Evolutionary conservation across 2,113 vertebrate genomes (phyloP).

Genomic region (Silurus glanis): DNA sequence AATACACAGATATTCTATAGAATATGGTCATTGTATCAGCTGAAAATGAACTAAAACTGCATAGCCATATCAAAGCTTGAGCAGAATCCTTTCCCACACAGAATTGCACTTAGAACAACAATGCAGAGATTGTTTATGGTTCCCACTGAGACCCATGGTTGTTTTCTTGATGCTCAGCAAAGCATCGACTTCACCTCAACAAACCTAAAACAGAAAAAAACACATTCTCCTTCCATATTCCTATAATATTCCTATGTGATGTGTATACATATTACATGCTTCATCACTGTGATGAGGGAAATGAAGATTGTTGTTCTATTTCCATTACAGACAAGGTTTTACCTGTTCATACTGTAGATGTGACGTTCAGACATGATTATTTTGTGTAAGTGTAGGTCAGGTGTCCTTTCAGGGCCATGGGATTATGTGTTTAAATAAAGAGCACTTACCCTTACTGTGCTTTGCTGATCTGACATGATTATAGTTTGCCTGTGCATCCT

Average conservation of each 20-base stretch:
- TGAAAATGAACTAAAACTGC: not conserved
- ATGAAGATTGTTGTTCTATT: not conserved
- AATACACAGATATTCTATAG: not conserved
- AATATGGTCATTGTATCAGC: not conserved
- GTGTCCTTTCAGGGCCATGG: not conserved
- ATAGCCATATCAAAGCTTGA: not conserved
- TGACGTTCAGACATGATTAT: conserved; percentile 2
- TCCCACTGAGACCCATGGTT: conserved; percentile 23
- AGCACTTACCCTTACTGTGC: not conserved
- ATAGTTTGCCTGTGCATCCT: not conserved
- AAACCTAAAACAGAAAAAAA: not conserved
- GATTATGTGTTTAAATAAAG: conserved; percentile 1
- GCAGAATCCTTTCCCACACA: conserved; percentile 32
- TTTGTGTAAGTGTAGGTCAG: not conserved
- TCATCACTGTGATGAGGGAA: too few species aligned
- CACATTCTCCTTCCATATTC: not conserved
- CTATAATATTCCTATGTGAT: not conserved
- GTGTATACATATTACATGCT: not conserved
- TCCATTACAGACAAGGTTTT: not conserved
- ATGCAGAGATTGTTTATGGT: conserved; percentile 50
- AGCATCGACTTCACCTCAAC: conserved; percentile 4
- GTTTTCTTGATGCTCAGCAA: conserved; percentile 2
- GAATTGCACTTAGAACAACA: conserved; percentile 31
- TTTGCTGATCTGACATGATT: conserved; percentile 1
- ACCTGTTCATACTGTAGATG: not conserved